Evolutionary conservation across 2,113 vertebrate species (phyloP).

Genomic region (Gymnogyps californianus): DNA sequence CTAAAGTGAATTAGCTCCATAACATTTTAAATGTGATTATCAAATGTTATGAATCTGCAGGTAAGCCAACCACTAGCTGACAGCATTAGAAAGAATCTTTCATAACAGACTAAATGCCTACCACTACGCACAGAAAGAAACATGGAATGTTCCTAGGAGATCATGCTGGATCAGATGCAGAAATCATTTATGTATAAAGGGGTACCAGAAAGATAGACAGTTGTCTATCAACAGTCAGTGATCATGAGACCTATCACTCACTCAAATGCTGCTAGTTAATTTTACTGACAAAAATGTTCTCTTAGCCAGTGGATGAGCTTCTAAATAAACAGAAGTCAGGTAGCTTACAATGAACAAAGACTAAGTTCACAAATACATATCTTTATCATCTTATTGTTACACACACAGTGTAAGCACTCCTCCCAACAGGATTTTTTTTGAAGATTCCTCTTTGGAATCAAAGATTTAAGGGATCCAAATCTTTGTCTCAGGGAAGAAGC

Average conservation of each 20-base stretch:
- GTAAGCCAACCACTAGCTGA: background rate
- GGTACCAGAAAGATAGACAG: background rate
- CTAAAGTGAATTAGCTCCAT: background rate
- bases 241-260: background rate
- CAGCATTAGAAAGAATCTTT: background rate
- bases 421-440: background rate
- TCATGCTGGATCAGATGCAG: background rate
- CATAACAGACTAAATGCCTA: background rate
- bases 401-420: background rate
- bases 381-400: background rate
- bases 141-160: background rate
- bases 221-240: background rate
- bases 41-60: background rate
- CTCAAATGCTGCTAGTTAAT: background rate
- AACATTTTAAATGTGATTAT: background rate
- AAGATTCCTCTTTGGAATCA: background rate
- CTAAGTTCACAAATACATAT: background rate
- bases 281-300: background rate
- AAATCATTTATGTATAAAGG: background rate
- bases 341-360: background rate
- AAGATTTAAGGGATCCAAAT: background rate
- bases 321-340: background rate
- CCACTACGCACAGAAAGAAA: background rate
- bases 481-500: background rate
- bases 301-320: background rate